Conservation (phyloP, 92 coral and sea anemone genomes). For the Phenganax marumi region DNA sequence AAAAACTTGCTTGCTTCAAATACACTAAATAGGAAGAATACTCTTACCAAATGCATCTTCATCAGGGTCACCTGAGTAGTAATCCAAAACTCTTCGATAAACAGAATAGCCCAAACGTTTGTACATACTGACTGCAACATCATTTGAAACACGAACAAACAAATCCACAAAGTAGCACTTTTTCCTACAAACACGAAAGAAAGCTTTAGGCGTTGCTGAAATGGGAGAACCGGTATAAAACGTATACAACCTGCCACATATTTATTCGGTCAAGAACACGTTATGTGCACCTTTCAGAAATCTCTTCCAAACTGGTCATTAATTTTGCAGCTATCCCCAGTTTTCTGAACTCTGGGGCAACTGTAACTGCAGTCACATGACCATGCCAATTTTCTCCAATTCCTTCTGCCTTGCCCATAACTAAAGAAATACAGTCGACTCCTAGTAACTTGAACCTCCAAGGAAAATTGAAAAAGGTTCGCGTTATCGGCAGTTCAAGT, state of each 20-base stretch:
- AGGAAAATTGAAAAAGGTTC: no score
- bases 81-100: conserved; percentile 86
- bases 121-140: conserved; percentile 94
- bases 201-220: no score
- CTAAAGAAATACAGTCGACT: conserved; percentile 33
- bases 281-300: conserved; percentile 77
- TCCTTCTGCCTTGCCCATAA: conserved; percentile 99
- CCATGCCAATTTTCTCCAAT: conserved; percentile 98
- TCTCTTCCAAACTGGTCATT: conserved; percentile 83
- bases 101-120: conserved; percentile 85
- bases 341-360: conserved; percentile 90
- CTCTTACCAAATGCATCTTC: conserved; percentile 93
- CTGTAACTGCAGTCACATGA: conserved; percentile 98
- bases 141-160: conserved; percentile 92
- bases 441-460: not conserved
- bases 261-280: not conserved
- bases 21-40: not conserved
- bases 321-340: conserved; percentile 88
- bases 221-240: no score
- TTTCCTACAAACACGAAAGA: conserved; percentile 55
- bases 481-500: no score
- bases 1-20: not conserved
- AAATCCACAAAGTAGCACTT: conserved; percentile 94
- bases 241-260: not conserved
- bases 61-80: conserved; percentile 96